Conservation (phyloP, 2,797 vertebrate species). For the Neoniphon sammara region DNA sequence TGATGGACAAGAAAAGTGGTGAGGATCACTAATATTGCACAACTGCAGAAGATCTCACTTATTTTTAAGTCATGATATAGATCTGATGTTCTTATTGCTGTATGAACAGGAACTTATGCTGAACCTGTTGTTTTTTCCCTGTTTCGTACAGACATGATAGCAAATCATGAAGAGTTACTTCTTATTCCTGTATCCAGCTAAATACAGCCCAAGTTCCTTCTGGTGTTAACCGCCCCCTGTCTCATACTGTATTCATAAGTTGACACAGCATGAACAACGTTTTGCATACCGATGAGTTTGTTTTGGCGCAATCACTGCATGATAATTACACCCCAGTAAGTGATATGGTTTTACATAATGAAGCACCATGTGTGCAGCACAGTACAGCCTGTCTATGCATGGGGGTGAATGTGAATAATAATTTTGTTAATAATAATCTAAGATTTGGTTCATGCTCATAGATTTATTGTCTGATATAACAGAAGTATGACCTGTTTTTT, state of each 20-base stretch:
- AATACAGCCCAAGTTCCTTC: slow-evolving; percentile 36
- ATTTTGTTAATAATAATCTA: slow-evolving; percentile 41
- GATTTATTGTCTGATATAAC: neutral
- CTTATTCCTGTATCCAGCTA: slow-evolving; percentile 3
- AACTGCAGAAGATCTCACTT: neutral
- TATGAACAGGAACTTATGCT: slow-evolving; percentile 1
- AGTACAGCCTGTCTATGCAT: slow-evolving; percentile 51
- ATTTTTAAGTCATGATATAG: slow-evolving; percentile 16
- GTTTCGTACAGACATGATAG: neutral
- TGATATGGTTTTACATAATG: slow-evolving; percentile 75
- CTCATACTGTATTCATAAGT: slow-evolving; percentile 56
- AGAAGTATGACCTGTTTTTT: neutral
- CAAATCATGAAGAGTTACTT: slow-evolving; percentile 15
- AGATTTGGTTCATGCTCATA: slow-evolving; percentile 33
- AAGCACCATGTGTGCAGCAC: slow-evolving; percentile 55
- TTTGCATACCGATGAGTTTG: slow-evolving; percentile 72
- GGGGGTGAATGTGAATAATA: slow-evolving; percentile 46
- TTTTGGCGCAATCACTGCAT: slow-evolving; percentile 73
- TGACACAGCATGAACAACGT: slow-evolving; percentile 59
- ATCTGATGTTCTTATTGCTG: neutral
- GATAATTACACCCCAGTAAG: slow-evolving; percentile 71
- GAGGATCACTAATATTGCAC: slow-evolving; percentile 48
- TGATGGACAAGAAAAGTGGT: slow-evolving; percentile 90
- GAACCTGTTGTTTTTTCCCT: slow-evolving; percentile 1
- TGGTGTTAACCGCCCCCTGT: slow-evolving; percentile 49